Base-by-base conservation (phyloP, 1,140 invertebrate species). In the Centruroides vittatus region DNA sequence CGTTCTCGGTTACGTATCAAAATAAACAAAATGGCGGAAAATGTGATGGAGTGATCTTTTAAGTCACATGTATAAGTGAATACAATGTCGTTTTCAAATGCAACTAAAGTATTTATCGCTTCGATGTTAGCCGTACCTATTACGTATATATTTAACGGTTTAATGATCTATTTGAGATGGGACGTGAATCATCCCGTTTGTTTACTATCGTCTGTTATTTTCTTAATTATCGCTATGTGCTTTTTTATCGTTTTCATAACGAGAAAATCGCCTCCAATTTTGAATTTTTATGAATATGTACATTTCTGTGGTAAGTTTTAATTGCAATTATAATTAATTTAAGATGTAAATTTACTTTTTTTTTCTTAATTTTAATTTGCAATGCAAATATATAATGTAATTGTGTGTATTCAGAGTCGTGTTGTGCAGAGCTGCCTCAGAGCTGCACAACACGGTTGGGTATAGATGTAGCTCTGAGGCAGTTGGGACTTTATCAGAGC, bases 271-370 rank as follows among this genome's bases (percentile, higher is more conserved):
- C n/a, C n/a, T 9, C 35, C n/a, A 23, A 35, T 13, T 56, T 13
- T 56, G 34, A 56, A 12, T 5, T 13, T 13, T 41, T 13, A 8
- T 13, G 55, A 56, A 23, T 23, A 56, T 56, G 4, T 23, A 12
- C 55, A 56, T n/a, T 56, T 56, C 13, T 56, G 35, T 56, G 55
- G 55, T 56, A 56, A 13, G n/a, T 56, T 13, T 7, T 34, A 56
- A 13, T 56, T 11, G 10, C 13, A 35, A 3, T 55, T 11, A 13
- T 35, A 41, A 51, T 51, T 34, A 51, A 51, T 51, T 12, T 51
- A 12, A n/a, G 2, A 51, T n/a, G 34, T 51, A 51, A 51, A 12
- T 51, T 51, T 51, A 51, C 49, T 1, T 51, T 51, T 51, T 51
- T n/a, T 51, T 34, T 23, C 0, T n/a, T 23, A 23, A 23, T 23